Evolutionary conservation across 2,797 vertebrate species (phyloP).

Genomic region (Notolabrus celidotus): DNA sequence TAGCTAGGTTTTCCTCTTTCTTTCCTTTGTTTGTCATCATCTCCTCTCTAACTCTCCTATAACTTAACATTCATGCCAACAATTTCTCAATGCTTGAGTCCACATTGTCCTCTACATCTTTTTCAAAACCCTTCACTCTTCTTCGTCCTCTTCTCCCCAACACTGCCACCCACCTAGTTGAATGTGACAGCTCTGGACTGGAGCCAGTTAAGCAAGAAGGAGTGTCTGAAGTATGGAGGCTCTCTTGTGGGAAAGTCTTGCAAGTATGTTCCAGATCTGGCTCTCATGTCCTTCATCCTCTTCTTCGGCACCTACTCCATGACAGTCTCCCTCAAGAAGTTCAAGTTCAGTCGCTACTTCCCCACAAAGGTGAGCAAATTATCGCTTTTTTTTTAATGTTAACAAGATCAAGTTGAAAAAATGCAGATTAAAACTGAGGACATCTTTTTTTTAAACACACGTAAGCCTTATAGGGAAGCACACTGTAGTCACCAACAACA

Average conservation of each 20-base stretch:
- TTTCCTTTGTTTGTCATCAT: slow-evolving; percentile 47
- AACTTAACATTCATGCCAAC: slow-evolving; percentile 22
- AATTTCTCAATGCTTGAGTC: slow-evolving; percentile 18
- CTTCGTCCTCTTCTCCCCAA: slow-evolving; percentile 47
- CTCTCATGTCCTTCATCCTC: slow-evolving; percentile 98
- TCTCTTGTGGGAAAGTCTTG: slow-evolving; percentile 93
- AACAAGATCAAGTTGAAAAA: too few species aligned
- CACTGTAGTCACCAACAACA: too few species aligned
- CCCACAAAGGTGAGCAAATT: slow-evolving; percentile 91
- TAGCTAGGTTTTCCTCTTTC: slow-evolving; percentile 37
- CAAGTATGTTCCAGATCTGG: slow-evolving; percentile 93
- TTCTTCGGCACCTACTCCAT: slow-evolving; percentile 98
- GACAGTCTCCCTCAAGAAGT: slow-evolving; percentile 96
- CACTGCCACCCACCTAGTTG: slow-evolving; percentile 81
- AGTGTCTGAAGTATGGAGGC: slow-evolving; percentile 94
- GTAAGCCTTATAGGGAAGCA: too few species aligned
- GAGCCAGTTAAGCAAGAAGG: slow-evolving; percentile 96
- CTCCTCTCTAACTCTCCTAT: slow-evolving; percentile 21
- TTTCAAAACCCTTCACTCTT: slow-evolving; percentile 48
- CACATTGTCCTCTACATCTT: slow-evolving; percentile 20
- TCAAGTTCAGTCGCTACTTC: slow-evolving; percentile 98
- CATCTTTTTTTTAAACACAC: too few species aligned
- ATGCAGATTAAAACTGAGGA: too few species aligned
- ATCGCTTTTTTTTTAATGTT: too few species aligned
- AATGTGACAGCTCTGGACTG: slow-evolving; percentile 98